Evolutionary conservation across 2,797 vertebrate genomes (phyloP).

Genomic region (Sebastes matsubarae): DNA sequence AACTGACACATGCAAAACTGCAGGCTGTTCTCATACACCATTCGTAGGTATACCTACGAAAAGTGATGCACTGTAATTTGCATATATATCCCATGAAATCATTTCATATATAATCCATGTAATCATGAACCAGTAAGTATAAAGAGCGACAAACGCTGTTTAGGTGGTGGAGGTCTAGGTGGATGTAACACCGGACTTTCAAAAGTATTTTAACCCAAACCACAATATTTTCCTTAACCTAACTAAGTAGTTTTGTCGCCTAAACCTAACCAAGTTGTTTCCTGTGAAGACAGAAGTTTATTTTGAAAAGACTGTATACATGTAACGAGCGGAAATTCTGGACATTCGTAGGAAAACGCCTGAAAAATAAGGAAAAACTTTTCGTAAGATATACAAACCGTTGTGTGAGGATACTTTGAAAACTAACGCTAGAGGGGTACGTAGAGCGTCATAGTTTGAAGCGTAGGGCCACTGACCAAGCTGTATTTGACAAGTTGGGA

Average conservation of each 20-base stretch:
- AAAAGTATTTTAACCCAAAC: background rate
- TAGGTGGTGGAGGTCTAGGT: fast-evolving
- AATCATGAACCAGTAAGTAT: too few species aligned
- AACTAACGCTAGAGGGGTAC: background rate
- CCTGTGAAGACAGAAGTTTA: too few species aligned
- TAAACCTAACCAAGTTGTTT: too few species aligned
- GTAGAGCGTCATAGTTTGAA: background rate
- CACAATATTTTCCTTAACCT: background rate
- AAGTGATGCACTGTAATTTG: too few species aligned
- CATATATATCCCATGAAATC: too few species aligned
- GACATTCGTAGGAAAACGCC: background rate
- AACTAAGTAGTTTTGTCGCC: fast-evolving
- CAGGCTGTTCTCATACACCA: too few species aligned
- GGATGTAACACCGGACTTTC: fast-evolving
- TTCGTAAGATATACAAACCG: background rate
- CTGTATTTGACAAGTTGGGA: background rate
- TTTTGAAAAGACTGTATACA: too few species aligned
- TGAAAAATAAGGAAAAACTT: background rate
- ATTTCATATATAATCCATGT: fast-evolving
- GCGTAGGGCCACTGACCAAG: background rate
- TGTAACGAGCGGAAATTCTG: too few species aligned
- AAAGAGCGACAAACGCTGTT: too few species aligned
- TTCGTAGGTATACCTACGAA: too few species aligned
- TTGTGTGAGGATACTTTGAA: background rate
- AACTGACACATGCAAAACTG: background rate